Base-by-base conservation (phyloP, 2,113 vertebrate genomes). In the Phalacrocorax carbo region DNA sequence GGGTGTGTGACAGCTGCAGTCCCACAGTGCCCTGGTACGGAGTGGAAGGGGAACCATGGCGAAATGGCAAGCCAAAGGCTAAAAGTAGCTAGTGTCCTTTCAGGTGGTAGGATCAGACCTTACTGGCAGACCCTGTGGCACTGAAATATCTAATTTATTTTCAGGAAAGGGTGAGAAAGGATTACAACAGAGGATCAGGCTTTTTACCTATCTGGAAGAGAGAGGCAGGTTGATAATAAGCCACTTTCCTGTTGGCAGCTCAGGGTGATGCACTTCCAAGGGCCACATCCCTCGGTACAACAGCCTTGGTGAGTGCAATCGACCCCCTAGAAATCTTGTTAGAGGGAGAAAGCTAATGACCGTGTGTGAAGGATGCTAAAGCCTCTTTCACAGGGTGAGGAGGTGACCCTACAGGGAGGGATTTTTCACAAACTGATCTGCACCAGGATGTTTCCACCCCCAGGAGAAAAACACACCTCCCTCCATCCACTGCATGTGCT, bases 91-190 rank as follows among this genome's bases (percentile, higher is more conserved):
- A 32, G 7, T 49, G n/a, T 62, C 32, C 46, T 90, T 73, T 81
- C 7, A 10, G n/a, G 16, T 64, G 44, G 42, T 36, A 88, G 73
- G 29, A 79, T 91, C n/a, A 44, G 61, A 32, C 38, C 72, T 81
- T 25, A n/a, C 46, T 44, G 38, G 49, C 42, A 94, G 65, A 36
- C 57, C 61, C 65, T n/a, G 54, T 49, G 38, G 86, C 66, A 82
- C 78, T 60, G 49, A 97, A 94, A 91, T 57, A 93, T 9, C 70
- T 95, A 85, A 94, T 97, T 97, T 97, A 95, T 87, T 96, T 94
- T 84, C 70, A 87, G 86, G 54, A 76, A 85, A 94, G 75, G 70
- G 73, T 96, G 89, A 89, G 94, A 95, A 89, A n/a, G 83, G 91
- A 94, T 96, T 97, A 95, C 71, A 93, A 94, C 86, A 69, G 34